Conservation (phyloP, 1,140 invertebrate species). For the Eumeta japonica region DNA sequence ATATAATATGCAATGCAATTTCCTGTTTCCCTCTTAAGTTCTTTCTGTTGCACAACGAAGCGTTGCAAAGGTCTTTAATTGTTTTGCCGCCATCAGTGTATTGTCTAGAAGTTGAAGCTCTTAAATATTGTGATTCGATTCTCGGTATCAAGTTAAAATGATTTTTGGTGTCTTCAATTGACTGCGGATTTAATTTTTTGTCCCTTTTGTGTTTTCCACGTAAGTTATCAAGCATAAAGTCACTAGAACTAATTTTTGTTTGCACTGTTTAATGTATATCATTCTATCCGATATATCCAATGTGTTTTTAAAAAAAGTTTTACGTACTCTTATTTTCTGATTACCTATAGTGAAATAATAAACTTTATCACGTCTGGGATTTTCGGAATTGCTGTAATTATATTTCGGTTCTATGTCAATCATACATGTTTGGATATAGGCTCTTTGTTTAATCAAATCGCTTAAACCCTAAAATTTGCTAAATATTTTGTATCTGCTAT, state of each 20-base stretch:
- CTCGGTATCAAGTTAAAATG: slow-evolving; percentile 16
- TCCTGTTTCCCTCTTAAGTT: slow-evolving; percentile 3
- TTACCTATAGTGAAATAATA: slow-evolving; percentile 13
- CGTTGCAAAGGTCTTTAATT: slow-evolving; percentile 18
- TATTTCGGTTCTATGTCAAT: slow-evolving; percentile 12
- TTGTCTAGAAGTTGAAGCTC: slow-evolving; percentile 14
- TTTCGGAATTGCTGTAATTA: slow-evolving; percentile 12
- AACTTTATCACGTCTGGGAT: slow-evolving; percentile 10
- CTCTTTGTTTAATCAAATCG: slow-evolving; percentile 7
- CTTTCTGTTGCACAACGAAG: slow-evolving; percentile 10
- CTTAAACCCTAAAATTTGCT: slow-evolving; percentile 9
- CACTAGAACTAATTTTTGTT: slow-evolving; percentile 12
- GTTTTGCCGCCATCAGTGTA: slow-evolving; percentile 22
- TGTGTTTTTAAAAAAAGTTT: slow-evolving; percentile 15
- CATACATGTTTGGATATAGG: slow-evolving; percentile 9
- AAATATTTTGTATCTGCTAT: slow-evolving; percentile 8
- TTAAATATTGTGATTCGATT: slow-evolving; percentile 21
- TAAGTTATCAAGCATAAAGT: slow-evolving; percentile 5
- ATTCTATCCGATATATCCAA: slow-evolving; percentile 14
- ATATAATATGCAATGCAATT: slow-evolving; percentile 1
- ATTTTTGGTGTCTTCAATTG: slow-evolving; percentile 4
- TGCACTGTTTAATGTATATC: slow-evolving; percentile 14
- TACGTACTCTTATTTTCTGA: slow-evolving; percentile 13
- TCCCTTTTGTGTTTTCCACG: slow-evolving; percentile 10
- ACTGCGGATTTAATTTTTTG: slow-evolving; percentile 3